phyloP scores from a whole-genome alignment of 2,797 vertebrate species.

The Sebastes cheni region DNA sequence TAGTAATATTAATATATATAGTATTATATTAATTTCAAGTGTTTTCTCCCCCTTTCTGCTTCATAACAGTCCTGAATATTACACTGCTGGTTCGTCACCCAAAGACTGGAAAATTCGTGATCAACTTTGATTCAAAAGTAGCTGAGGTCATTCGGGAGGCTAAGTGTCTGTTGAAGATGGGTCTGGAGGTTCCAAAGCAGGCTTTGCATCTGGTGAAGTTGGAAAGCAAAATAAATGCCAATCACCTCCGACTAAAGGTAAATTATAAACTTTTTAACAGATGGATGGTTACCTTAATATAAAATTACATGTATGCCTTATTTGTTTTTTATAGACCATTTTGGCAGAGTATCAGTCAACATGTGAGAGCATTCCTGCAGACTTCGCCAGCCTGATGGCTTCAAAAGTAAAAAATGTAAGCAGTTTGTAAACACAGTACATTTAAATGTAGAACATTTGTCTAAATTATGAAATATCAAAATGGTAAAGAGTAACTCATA shows the following conservation, averaged over 20 bases:
- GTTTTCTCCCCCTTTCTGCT: not conserved
- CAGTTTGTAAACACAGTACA: not conserved
- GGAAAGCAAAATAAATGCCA: slow-evolving; percentile 77
- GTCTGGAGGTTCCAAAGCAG: slow-evolving; percentile 82
- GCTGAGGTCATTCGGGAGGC: slow-evolving; percentile 82
- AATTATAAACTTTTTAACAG: not conserved
- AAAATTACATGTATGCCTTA: slow-evolving; percentile 14
- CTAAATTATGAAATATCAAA: not conserved
- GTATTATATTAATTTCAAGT: not conserved
- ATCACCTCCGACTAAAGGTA: slow-evolving; percentile 82
- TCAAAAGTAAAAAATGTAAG: slow-evolving; percentile 83
- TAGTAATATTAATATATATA: not conserved
- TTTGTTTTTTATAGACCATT: slow-evolving; percentile 74
- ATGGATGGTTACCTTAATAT: not conserved
- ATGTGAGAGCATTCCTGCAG: slow-evolving; percentile 74
- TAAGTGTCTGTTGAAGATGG: slow-evolving; percentile 85
- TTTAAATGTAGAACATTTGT: not conserved
- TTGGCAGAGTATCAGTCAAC: slow-evolving; percentile 82
- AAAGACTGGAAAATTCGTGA: slow-evolving; percentile 77
- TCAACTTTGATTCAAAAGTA: slow-evolving; percentile 87
- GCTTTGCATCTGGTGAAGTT: slow-evolving; percentile 77
- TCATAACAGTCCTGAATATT: slow-evolving; percentile 81
- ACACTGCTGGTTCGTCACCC: slow-evolving; percentile 81
- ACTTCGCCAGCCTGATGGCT: slow-evolving; percentile 80
- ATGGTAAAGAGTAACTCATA: not conserved